Percentiles rank a stretch among this genome's conserved stretches.
Conservation (phyloP, 2,888 invertebrate genomes). For the Perizoma affinitatum region DNA sequence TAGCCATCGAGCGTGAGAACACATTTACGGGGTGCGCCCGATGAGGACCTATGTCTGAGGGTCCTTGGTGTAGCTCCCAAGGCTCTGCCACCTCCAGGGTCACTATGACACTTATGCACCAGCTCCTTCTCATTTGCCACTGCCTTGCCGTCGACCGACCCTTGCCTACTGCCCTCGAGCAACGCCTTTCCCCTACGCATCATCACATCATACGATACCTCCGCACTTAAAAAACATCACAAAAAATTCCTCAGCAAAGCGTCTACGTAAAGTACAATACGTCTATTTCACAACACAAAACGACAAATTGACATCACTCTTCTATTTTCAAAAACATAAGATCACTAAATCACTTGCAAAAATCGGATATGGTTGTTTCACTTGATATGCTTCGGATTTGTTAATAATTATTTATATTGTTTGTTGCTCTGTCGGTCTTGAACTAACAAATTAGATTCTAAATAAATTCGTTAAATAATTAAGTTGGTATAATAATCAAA, state of each 20-base stretch:
- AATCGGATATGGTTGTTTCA: conserved; percentile 56
- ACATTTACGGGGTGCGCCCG: conserved; percentile 88
- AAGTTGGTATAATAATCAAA: background rate
- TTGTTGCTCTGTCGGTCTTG: conserved; percentile 56
- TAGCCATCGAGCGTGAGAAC: conserved; percentile 93
- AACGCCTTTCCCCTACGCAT: conserved; percentile 78
- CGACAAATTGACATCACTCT: conserved; percentile 10
- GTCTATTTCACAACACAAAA: conserved; percentile 31
- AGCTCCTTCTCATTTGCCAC: conserved; percentile 83
- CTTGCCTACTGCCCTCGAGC: conserved; percentile 78
- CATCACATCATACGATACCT: conserved; percentile 79
- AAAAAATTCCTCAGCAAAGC: conserved; percentile 38
- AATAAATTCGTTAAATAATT: background rate
- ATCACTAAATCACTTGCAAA: conserved; percentile 43
- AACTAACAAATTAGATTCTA: conserved; percentile 48
- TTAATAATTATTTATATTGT: conserved; percentile 52
- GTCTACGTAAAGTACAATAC: conserved; percentile 24
- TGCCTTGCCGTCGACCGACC: conserved; percentile 74
- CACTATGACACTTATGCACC: conserved; percentile 88
- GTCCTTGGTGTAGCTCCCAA: conserved; percentile 68
- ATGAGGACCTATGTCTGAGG: conserved; percentile 73
- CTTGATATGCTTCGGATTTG: conserved; percentile 58
- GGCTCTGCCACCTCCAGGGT: conserved; percentile 84
- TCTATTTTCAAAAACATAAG: conserved; percentile 28
- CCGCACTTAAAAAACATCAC: conserved; percentile 40